Percentiles rank a stretch among this genome's conserved stretches.
Conservation (phyloP, 2,888 invertebrate species). For the Perizoma affinitatum region DNA sequence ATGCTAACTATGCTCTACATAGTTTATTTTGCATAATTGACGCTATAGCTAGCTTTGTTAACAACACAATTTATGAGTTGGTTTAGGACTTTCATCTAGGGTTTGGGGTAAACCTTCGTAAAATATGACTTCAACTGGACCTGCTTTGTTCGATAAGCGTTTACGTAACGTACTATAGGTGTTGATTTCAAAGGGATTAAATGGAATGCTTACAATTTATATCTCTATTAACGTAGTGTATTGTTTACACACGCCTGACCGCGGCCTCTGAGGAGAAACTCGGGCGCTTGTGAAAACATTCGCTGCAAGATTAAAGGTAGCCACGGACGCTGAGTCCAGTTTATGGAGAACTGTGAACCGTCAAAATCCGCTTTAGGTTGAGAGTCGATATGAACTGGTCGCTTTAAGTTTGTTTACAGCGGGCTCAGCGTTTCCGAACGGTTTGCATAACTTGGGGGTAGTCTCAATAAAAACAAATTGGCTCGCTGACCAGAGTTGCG, state of each 20-base stretch:
- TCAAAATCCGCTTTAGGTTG: constrained; percentile 38
- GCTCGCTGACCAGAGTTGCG: constrained; percentile 74
- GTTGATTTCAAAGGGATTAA: constrained; percentile 78
- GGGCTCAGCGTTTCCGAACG: constrained; percentile 78
- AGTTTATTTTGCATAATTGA: constrained; percentile 61
- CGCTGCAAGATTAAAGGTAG: constrained; percentile 78
- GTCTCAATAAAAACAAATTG: constrained; percentile 84
- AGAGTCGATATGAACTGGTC: constrained; percentile 53
- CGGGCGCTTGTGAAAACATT: constrained; percentile 78
- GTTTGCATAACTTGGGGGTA: constrained; percentile 82
- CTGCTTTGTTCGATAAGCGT: constrained; percentile 63
- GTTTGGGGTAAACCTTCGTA: constrained; percentile 48
- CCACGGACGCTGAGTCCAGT: constrained; percentile 58
- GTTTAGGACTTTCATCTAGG: constrained; percentile 60
- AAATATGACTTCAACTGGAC: constrained; percentile 47
- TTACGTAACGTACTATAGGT: constrained; percentile 58
- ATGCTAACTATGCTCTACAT: constrained; percentile 54
- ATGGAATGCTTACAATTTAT: constrained; percentile 78
- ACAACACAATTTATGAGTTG: constrained; percentile 45
- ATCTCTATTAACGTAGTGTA: constrained; percentile 81
- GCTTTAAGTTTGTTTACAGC: constrained; percentile 78
- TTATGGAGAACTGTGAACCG: constrained; percentile 46
- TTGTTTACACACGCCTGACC: constrained; percentile 77
- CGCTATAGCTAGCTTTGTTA: constrained; percentile 42
- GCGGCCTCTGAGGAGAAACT: constrained; percentile 69